Percentiles rank a stretch among this genome's conserved stretches.
These are phyloP conservation scores for Protobothrops flavoviridis DNA, from an alignment of 2,113 vertebrate genomes.

Conservation along the genomic window DNA sequence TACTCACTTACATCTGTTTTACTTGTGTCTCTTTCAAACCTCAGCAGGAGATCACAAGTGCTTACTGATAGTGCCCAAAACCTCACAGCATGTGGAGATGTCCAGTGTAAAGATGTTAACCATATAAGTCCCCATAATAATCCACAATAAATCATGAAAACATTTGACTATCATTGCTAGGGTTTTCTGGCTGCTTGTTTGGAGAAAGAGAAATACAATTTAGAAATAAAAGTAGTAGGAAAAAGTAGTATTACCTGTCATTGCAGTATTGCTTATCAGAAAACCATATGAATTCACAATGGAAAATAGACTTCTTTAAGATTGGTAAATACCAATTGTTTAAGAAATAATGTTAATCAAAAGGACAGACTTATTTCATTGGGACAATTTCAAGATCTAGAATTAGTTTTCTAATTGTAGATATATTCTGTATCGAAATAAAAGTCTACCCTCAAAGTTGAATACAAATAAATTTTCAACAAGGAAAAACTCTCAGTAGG, in stretches of 20 bases:
- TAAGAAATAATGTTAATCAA: neutral
- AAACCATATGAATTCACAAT: neutral
- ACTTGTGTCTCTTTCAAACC: constrained; percentile 3
- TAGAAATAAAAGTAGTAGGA: neutral
- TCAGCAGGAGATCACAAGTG: constrained; percentile 11
- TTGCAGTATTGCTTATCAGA: neutral
- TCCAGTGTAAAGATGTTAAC: neutral
- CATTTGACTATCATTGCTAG: neutral
- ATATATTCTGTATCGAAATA: neutral
- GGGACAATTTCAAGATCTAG: neutral
- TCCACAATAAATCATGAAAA: neutral
- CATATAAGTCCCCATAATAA: neutral
- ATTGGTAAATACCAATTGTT: neutral
- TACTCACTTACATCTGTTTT: constrained; percentile 2
- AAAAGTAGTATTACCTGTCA: neutral
- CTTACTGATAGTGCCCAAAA: neutral
- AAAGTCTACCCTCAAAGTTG: neutral
- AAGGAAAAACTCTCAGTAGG: neutral
- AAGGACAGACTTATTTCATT: neutral
- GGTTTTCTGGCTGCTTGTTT: neutral
- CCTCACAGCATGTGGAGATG: neutral
- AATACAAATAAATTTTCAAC: neutral
- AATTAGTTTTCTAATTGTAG: neutral
- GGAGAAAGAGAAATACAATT: neutral
- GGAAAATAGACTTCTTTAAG: neutral